Evolutionary conservation across 2,888 invertebrate genomes (phyloP).

Genomic region (Brachyptera risi): DNA sequence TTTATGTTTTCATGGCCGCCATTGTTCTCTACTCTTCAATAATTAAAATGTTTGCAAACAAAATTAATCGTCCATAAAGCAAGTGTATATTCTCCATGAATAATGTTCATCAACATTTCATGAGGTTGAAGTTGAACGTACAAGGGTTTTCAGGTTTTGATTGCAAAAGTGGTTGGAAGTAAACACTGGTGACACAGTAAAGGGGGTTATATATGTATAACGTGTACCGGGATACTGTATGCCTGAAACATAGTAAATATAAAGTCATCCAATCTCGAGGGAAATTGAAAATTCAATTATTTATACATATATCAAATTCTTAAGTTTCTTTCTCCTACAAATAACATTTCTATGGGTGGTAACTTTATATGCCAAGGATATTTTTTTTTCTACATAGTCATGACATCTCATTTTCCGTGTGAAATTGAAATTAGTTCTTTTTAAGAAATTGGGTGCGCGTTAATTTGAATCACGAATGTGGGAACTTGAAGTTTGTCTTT

Average conservation of each 20-base stretch:
- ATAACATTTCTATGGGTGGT: neutral
- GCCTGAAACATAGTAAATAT: neutral
- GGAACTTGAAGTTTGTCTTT: neutral
- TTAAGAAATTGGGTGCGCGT: neutral
- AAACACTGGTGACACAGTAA: neutral
- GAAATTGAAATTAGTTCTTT: conserved; percentile 1
- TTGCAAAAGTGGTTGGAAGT: conserved; percentile 18
- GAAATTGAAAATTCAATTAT: conserved; percentile 16
- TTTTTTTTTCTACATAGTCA: neutral
- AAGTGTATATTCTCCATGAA: neutral
- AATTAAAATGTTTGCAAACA: conserved; percentile 14
- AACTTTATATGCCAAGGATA: neutral
- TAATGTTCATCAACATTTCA: conserved; percentile 10
- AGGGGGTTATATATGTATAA: neutral
- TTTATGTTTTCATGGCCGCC: neutral
- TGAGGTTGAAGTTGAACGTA: neutral
- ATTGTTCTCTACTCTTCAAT: conserved; percentile 2
- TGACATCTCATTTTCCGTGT: conserved; percentile 1
- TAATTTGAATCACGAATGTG: neutral
- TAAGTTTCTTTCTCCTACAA: neutral
- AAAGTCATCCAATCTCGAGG: neutral
- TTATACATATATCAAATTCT: conserved; percentile 3
- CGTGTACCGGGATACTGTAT: neutral
- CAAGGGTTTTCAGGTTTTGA: neutral
- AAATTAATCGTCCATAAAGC: conserved; percentile 7